These are phyloP conservation scores for Lycodopsis pacificus DNA, from an alignment of 2,797 vertebrate genomes.

Conservation along the genomic window DNA sequence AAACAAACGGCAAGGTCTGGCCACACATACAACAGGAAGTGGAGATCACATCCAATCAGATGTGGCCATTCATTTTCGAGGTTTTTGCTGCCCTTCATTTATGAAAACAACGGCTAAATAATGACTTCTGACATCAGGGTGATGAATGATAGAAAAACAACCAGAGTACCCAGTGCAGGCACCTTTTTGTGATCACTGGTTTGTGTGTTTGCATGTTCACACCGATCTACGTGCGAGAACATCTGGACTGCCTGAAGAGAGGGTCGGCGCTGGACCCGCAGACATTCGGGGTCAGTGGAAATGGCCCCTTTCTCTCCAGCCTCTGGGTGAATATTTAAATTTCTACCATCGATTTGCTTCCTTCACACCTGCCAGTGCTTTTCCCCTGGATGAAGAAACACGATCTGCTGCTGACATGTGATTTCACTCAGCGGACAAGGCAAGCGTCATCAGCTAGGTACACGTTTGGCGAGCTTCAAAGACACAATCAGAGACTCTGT, in stretches of 20 bases:
- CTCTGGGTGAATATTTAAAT: constrained; percentile 76
- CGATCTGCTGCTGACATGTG: constrained; percentile 52
- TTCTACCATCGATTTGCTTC: constrained; percentile 34
- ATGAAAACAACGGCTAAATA: constrained; percentile 82
- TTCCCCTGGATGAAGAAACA: constrained; percentile 55
- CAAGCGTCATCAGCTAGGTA: constrained; percentile 2
- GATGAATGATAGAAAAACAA: constrained; percentile 88
- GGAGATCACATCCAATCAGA: constrained; percentile 85
- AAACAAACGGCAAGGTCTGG: constrained; percentile 70
- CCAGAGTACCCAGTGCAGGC: constrained; percentile 3
- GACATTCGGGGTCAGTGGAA: constrained; percentile 76
- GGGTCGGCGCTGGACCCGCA: constrained; percentile 42
- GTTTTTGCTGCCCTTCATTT: constrained; percentile 78
- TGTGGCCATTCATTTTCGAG: constrained; percentile 82
- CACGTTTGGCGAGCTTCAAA: constrained; percentile 8
- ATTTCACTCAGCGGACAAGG: constrained; percentile 28
- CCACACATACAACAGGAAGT: constrained; percentile 86
- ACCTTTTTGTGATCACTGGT: constrained; percentile 16
- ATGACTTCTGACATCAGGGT: constrained; percentile 86
- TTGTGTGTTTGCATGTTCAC: constrained; percentile 25
- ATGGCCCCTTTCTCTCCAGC: constrained; percentile 49
- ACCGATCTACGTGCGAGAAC: constrained; percentile 53
- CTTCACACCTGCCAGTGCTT: constrained; percentile 83
- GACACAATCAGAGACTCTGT: not conserved
- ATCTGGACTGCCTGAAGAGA: constrained; percentile 77